Conservation (phyloP, 1,140 invertebrate species). For the Cepaea nemoralis region DNA sequence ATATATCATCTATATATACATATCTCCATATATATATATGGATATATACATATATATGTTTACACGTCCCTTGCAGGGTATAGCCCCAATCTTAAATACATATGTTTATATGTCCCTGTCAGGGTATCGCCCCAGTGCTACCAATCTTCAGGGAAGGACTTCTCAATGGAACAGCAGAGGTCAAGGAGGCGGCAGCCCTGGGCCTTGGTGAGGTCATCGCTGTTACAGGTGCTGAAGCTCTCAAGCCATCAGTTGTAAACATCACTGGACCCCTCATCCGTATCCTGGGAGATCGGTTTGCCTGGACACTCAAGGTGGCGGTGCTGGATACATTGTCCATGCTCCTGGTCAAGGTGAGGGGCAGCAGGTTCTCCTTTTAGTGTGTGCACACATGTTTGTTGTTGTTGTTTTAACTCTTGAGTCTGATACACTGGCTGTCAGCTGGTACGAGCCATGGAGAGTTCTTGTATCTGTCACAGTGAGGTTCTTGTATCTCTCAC, state of each 20-base stretch:
- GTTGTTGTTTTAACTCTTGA: too few species aligned
- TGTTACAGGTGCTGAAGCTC: slow-evolving; percentile 80
- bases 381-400: too few species aligned
- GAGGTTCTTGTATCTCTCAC: too few species aligned
- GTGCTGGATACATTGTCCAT: slow-evolving; percentile 93
- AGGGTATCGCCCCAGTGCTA: slow-evolving; percentile 92
- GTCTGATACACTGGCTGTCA: too few species aligned
- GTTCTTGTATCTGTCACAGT: too few species aligned
- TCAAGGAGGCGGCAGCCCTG: slow-evolving; percentile 94
- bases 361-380: too few species aligned
- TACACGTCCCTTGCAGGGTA: too few species aligned
- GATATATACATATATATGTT: too few species aligned
- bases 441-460: too few species aligned
- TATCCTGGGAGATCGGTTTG: slow-evolving; percentile 95
- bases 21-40: too few species aligned
- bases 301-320: slow-evolving; percentile 92
- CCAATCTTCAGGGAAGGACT: slow-evolving; percentile 96
- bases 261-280: slow-evolving; percentile 97
- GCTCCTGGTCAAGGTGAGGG: slow-evolving; percentile 78
- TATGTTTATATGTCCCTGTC: slow-evolving; percentile 33
- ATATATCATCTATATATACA: too few species aligned
- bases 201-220: slow-evolving; percentile 93
- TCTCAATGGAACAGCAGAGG: slow-evolving; percentile 91
- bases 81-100: background rate
- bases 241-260: slow-evolving; percentile 95